Evolutionary conservation across 2,888 invertebrate genomes (phyloP).

Genomic region (Tipula helvola): DNA sequence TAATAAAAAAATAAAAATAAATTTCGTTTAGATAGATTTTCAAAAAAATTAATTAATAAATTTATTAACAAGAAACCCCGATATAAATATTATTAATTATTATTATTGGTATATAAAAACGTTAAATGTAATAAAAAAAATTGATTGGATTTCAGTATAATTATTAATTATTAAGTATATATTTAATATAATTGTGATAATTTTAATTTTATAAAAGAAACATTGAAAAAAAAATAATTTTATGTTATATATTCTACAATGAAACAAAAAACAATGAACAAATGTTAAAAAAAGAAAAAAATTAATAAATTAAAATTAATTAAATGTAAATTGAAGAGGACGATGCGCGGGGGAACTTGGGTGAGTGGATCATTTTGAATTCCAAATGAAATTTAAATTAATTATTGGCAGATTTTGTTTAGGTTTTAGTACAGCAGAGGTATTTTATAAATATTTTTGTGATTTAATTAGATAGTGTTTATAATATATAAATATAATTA

Average conservation of each 20-base stretch:
- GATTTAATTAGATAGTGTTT: background rate
- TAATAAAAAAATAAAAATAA: background rate
- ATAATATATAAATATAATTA: background rate
- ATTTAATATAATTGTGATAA: background rate
- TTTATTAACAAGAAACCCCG: background rate
- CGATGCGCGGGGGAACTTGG: background rate
- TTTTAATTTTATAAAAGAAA: background rate
- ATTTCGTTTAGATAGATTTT: background rate
- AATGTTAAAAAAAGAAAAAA: background rate
- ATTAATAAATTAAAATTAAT: background rate
- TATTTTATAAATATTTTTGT: background rate
- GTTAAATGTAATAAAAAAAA: background rate
- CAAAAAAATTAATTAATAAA: background rate
- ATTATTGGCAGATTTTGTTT: background rate
- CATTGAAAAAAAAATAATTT: background rate
- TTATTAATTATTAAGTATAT: background rate
- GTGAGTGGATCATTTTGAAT: background rate
- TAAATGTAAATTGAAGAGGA: background rate
- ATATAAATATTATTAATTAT: background rate
- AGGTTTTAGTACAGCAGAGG: background rate
- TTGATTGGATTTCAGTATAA: background rate
- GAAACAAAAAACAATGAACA: background rate
- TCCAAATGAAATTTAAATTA: background rate
- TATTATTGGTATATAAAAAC: background rate
- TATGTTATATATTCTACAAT: background rate